phyloP scores from a whole-genome alignment of 2,888 invertebrate genomes.

The Morpho achilles region DNA sequence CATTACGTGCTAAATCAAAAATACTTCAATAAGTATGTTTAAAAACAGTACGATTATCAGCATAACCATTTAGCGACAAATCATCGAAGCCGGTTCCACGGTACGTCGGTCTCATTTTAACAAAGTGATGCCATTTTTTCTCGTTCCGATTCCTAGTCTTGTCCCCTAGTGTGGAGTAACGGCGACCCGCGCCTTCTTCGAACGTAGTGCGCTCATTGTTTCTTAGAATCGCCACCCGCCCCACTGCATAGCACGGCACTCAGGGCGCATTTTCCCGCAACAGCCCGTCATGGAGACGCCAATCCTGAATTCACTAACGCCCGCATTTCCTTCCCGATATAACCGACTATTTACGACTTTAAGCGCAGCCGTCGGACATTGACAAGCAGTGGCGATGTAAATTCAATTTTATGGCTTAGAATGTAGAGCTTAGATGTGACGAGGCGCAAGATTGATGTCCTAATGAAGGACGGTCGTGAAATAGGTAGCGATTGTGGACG shows the following conservation, averaged over 20 bases:
- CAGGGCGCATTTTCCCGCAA: constrained; percentile 52
- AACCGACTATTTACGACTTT: constrained; percentile 51
- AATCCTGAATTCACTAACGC: constrained; percentile 53
- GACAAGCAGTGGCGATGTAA: constrained; percentile 36
- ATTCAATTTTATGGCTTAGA: constrained; percentile 53
- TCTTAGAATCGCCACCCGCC: constrained; percentile 65
- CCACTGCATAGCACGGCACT: constrained; percentile 55
- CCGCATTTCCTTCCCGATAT: constrained; percentile 53
- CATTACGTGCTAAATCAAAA: too few relatives aligned
- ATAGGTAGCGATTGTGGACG: constrained; percentile 49
- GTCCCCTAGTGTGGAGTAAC: constrained; percentile 59
- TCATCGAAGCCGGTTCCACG: constrained; percentile 49
- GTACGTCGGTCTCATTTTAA: constrained; percentile 61
- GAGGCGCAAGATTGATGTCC: constrained; percentile 52
- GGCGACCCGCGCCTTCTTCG: constrained; percentile 66
- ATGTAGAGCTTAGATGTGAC: constrained; percentile 51
- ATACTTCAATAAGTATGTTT: too few relatives aligned
- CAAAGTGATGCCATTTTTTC: constrained; percentile 69
- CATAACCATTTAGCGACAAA: constrained; percentile 67
- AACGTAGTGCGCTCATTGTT: constrained; percentile 67
- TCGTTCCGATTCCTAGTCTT: constrained; percentile 64
- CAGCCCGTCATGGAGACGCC: constrained; percentile 48
- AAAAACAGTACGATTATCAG: constrained; percentile 33
- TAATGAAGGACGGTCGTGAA: constrained; percentile 48
- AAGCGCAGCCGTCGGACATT: constrained; percentile 30